Conservation (phyloP, 2,113 vertebrate genomes). For the Gopherus flavomarginatus region DNA sequence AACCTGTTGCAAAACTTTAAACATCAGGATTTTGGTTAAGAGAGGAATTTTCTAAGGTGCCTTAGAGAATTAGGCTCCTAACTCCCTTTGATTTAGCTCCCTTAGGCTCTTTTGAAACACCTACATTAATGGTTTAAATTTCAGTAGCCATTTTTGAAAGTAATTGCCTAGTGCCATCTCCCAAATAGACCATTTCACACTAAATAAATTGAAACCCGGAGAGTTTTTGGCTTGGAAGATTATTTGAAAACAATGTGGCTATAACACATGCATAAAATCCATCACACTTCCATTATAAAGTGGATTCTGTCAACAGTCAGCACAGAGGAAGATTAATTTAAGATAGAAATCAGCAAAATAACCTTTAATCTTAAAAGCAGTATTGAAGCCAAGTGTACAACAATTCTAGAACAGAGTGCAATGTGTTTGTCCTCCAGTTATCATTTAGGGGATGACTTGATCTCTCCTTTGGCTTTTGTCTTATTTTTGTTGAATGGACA, state of each 20-base stretch:
- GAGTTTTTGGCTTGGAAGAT: neutral
- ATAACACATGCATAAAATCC: neutral
- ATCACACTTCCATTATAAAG: neutral
- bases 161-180: neutral
- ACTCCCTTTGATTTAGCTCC: neutral
- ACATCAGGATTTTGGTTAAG: conserved; percentile 14
- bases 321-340: neutral
- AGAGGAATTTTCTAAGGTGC: neutral
- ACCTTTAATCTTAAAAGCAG: neutral
- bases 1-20: neutral
- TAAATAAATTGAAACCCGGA: neutral
- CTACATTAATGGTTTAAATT: neutral
- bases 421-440: neutral
- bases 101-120: neutral
- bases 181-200: neutral
- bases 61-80: neutral
- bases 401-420: neutral
- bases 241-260: neutral
- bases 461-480: neutral
- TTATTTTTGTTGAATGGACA: neutral
- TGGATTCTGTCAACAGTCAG: neutral
- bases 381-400: neutral
- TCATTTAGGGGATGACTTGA: neutral
- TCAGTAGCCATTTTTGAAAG: neutral
- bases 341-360: neutral